Evolutionary conservation across 2,797 vertebrate genomes (phyloP), one percentile per base, ranked within the genome.

Genomic region (Sebastes minor): DNA sequence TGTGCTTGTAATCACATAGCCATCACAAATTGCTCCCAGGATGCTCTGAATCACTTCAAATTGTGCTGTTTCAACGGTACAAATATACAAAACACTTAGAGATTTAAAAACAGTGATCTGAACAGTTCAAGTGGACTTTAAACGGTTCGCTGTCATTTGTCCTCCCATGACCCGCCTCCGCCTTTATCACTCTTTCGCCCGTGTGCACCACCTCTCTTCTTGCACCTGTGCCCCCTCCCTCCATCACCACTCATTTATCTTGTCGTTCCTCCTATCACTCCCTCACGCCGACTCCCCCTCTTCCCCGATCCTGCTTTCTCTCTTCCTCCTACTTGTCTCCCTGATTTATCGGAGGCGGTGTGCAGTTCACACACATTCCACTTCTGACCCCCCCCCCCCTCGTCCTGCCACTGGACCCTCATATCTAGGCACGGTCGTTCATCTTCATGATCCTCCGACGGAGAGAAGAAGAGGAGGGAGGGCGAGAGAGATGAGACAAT

Each of bases 281-380:
- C 89, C 81, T 85, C 75, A 30, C 22, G 22, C 74, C 5, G 28
- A 71, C 89, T 66, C 86, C 83, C 84, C 85, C 65, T 53, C 75
- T 60, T 77, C 67, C 70, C 70, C 61, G 46, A 49, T 52, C 71
- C 78, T 86, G 74, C 76, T 83, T 74, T 82, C 63, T 83, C 84
- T 82, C 81, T 78, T 86, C 85, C 87, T 89, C 84, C 88, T 87
- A 32, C 87, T 91, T 92, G 87, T 93, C 88, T 83, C 71, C 25
- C 83, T 93, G 94, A 95, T 94, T 95, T 94, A 93, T 95, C 79
- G 65, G 83, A 90, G 89, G 89, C 89, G 42, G 92, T 89, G 89
- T 88, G 90, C 86, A 92, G 91, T 95, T 95, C 92, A 94, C 91
- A 94, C 93, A 89, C 94, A 95, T 95, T 95, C 94, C 94, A 88